phyloP scores from a whole-genome alignment of 30 jellyfish, hydroid and myxozoan genomes.

The Chrysaora quinquecirrha region DNA sequence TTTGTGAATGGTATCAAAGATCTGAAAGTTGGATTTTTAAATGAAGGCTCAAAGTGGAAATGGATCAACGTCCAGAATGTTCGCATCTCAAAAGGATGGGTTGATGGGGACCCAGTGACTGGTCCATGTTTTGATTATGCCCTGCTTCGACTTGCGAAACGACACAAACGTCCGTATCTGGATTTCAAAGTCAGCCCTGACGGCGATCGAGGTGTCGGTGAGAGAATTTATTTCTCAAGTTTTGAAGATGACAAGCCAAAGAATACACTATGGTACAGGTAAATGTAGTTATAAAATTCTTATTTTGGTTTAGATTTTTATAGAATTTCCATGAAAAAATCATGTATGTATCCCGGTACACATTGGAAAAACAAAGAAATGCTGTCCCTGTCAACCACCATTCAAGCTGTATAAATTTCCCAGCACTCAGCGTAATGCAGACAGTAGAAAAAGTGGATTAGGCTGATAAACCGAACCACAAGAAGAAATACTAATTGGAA shows the following conservation, averaged over 20 bases:
- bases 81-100: constrained; percentile 98
- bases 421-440: too few relatives aligned
- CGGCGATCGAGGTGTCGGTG: constrained; percentile 89
- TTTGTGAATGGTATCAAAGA: constrained; percentile 81
- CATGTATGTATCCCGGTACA: too few relatives aligned
- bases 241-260: constrained; percentile 99
- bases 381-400: too few relatives aligned
- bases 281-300: constrained; percentile 2
- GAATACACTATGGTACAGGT: constrained; percentile 97
- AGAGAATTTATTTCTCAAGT: constrained; percentile 91
- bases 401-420: too few relatives aligned
- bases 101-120: constrained; percentile 78
- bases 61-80: constrained; percentile 87
- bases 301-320: too few relatives aligned
- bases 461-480: too few relatives aligned
- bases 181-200: constrained; percentile 82
- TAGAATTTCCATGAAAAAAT: too few relatives aligned
- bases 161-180: constrained; percentile 88
- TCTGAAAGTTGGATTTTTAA: constrained; percentile 83
- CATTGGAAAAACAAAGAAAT: too few relatives aligned
- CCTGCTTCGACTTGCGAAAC: constrained; percentile 60
- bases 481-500: too few relatives aligned
- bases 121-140: constrained; percentile 98
- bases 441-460: too few relatives aligned
- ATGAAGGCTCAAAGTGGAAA: constrained; percentile 20